Percentiles rank a stretch among this genome's conserved stretches.
These are phyloP conservation scores for Actenoides hombroni DNA, from an alignment of 2,113 vertebrate species.

Conservation along the genomic window DNA sequence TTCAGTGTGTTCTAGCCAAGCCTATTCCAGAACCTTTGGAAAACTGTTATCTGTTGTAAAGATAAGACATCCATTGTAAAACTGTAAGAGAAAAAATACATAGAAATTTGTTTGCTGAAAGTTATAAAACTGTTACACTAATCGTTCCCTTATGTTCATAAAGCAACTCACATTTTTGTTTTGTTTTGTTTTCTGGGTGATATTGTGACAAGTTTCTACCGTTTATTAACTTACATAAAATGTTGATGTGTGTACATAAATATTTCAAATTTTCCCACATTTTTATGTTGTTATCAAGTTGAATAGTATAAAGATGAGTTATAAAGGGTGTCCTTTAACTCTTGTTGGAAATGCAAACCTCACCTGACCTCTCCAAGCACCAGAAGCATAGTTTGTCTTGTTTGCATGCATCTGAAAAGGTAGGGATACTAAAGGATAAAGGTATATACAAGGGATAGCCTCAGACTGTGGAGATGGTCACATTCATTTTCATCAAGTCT, in stretches of 20 bases:
- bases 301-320: neutral
- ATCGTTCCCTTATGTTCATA: neutral
- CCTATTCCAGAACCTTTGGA: neutral
- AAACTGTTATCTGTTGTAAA: neutral
- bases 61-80: neutral
- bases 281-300: neutral
- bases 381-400: neutral
- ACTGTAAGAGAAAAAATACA: neutral
- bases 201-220: neutral
- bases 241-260: neutral
- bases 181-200: neutral
- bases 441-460: neutral
- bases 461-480: accelerated
- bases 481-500: neutral
- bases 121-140: neutral
- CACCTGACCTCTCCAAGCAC: accelerated
- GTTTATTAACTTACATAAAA: neutral
- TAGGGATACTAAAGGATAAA: neutral
- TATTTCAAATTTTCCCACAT: neutral
- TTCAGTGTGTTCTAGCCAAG: neutral
- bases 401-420: neutral
- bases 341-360: neutral
- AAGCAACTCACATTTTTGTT: neutral
- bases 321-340: neutral
- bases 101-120: neutral